These are phyloP conservation scores for Tenthredo livida DNA, from an alignment of 2,888 invertebrate genomes.

Conservation along the genomic window DNA sequence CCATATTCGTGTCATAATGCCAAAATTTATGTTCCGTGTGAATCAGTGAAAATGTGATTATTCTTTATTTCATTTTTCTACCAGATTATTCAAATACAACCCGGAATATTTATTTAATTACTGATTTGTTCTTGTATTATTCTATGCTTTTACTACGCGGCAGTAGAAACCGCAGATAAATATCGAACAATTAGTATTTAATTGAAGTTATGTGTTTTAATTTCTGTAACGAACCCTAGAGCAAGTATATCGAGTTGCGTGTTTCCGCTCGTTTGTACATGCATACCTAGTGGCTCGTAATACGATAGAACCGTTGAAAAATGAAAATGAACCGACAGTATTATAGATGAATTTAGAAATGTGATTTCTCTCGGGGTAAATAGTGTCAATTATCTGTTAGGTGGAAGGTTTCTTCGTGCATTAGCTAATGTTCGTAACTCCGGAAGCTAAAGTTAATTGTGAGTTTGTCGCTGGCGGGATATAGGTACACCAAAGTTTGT, in stretches of 20 bases:
- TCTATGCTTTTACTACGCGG: not conserved
- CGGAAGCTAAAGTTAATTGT: slow-evolving; percentile 5
- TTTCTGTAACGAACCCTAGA: not conserved
- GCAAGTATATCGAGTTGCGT: not conserved
- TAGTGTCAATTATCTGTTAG: not conserved
- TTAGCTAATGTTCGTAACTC: not conserved
- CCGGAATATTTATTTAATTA: not conserved
- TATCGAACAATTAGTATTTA: slow-evolving; percentile 4
- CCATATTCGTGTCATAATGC: not conserved
- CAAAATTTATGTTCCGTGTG: not conserved
- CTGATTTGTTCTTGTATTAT: not conserved
- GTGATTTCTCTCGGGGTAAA: not conserved
- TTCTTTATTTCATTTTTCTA: not conserved
- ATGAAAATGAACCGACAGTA: not conserved
- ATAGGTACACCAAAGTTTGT: not conserved
- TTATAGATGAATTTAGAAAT: not conserved
- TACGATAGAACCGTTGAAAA: not conserved
- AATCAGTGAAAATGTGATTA: not conserved
- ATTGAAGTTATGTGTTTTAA: slow-evolving; percentile 28
- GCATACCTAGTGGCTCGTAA: not conserved
- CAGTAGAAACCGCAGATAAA: not conserved
- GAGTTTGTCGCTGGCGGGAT: not conserved
- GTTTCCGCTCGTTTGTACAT: not conserved
- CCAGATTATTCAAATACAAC: not conserved
- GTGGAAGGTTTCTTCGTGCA: not conserved